These are phyloP conservation scores for Melieria omissa DNA, from an alignment of 2,888 invertebrate species.

Conservation along the genomic window DNA sequence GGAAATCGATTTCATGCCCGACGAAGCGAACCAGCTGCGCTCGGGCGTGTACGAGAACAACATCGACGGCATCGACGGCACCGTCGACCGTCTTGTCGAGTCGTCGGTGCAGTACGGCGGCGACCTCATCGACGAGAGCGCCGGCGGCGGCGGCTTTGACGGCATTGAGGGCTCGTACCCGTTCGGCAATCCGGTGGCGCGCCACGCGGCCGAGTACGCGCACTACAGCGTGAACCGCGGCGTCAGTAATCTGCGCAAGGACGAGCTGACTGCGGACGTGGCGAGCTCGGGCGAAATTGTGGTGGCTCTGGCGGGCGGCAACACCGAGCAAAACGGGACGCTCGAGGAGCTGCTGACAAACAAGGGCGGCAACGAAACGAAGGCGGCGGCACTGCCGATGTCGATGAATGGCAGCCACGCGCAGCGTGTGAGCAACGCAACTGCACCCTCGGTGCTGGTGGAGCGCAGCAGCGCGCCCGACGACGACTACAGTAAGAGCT, in stretches of 20 bases:
- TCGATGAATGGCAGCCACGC: constrained; percentile 35
- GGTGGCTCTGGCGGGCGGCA: constrained; percentile 43
- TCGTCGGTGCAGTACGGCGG: constrained; percentile 66
- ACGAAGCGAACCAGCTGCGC: constrained; percentile 49
- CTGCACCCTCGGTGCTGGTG: constrained; percentile 57
- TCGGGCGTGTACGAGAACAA: constrained; percentile 45
- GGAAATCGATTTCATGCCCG: constrained; percentile 66
- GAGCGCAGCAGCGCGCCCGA: constrained; percentile 51
- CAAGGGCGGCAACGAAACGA: constrained; percentile 35
- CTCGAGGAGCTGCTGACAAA: constrained; percentile 41
- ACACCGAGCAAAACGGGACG: constrained; percentile 46
- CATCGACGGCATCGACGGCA: constrained; percentile 44
- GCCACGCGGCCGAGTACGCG: constrained; percentile 49
- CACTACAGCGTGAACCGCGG: constrained; percentile 53
- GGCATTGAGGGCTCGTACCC: constrained; percentile 64
- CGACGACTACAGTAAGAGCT: constrained; percentile 44
- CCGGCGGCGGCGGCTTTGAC: constrained; percentile 58
- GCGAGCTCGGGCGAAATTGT: constrained; percentile 46
- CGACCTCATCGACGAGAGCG: constrained; percentile 63
- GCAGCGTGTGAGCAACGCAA: constrained; percentile 56
- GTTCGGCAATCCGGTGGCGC: constrained; percentile 58
- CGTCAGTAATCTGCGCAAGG: constrained; percentile 61
- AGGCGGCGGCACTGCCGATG: constrained; percentile 7
- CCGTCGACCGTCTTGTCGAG: constrained; percentile 54
- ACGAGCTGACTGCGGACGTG: constrained; percentile 59